phyloP scores from a whole-genome alignment of 2,113 vertebrate species.

The Tenrec ecaudatus region DNA sequence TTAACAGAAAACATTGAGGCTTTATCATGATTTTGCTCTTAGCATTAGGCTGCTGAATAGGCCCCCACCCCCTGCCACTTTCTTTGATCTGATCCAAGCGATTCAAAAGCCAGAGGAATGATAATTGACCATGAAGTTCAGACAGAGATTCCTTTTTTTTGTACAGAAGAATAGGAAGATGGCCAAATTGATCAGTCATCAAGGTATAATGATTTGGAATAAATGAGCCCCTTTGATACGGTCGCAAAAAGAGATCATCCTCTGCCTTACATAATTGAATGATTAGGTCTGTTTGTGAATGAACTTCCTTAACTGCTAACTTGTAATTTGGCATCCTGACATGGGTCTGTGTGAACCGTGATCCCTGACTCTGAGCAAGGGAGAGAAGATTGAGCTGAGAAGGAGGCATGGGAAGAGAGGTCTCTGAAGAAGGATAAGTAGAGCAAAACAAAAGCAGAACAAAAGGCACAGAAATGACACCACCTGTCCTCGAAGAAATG shows the following conservation, averaged over 20 bases:
- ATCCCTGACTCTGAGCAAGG: neutral
- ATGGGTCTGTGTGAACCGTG: neutral
- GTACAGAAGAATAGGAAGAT: slow-evolving; percentile 68
- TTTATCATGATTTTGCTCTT: neutral
- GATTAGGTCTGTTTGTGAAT: slow-evolving; percentile 62
- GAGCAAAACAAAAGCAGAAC: slow-evolving; percentile 13
- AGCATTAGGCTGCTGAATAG: neutral
- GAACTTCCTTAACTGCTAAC: slow-evolving; percentile 63
- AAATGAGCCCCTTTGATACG: slow-evolving; percentile 76
- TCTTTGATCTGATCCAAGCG: slow-evolving; percentile 73
- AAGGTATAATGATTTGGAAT: slow-evolving; percentile 71
- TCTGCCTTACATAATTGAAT: slow-evolving; percentile 73
- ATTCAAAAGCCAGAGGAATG: slow-evolving; percentile 63
- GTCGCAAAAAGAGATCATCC: slow-evolving; percentile 56
- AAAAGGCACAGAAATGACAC: neutral
- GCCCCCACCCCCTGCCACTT: neutral
- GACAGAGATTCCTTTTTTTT: slow-evolving; percentile 70
- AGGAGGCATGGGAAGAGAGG: neutral
- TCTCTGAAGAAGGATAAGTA: slow-evolving; percentile 58
- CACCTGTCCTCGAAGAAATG: neutral
- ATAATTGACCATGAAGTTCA: slow-evolving; percentile 64
- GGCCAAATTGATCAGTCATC: slow-evolving; percentile 61
- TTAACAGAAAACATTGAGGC: neutral
- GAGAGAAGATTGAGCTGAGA: slow-evolving; percentile 50
- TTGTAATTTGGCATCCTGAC: slow-evolving; percentile 62